phyloP scores from a whole-genome alignment of 2,113 vertebrate genomes.

The Rhinoderma darwinii region DNA sequence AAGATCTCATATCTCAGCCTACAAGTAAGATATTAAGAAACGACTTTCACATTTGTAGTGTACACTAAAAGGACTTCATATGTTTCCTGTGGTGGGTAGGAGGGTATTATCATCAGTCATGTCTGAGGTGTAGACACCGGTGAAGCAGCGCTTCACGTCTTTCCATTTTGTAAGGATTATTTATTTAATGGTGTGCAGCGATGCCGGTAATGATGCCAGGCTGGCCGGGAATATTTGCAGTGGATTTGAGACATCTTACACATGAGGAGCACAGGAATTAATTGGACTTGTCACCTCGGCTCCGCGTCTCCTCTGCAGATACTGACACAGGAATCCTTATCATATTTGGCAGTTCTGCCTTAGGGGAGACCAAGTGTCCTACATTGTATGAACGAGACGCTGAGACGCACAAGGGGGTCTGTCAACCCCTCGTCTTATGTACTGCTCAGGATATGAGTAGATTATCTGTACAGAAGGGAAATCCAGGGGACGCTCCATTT shows the following conservation, averaged over 20 bases:
- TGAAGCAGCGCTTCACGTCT: neutral
- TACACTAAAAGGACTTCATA: too few relatives aligned
- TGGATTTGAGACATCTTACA: neutral
- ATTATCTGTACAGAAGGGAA: neutral
- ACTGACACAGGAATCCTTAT: conserved; percentile 8
- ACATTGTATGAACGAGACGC: neutral
- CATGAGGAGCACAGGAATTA: conserved; percentile 8
- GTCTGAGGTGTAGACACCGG: neutral
- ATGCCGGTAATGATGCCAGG: neutral
- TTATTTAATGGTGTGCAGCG: neutral
- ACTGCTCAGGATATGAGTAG: neutral
- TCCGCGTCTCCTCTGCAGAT: neutral
- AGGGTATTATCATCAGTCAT: neutral
- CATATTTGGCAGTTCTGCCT: conserved; percentile 40
- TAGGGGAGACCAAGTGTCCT: neutral
- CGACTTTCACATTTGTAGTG: neutral
- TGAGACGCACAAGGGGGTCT: neutral
- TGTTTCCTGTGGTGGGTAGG: neutral
- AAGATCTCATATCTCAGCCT: too few relatives aligned
- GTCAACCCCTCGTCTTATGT: neutral
- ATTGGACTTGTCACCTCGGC: conserved; percentile 22
- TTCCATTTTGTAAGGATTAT: neutral
- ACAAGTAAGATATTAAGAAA: neutral
- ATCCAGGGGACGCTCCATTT: too few relatives aligned
- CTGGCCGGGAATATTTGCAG: neutral